phyloP scores from a whole-genome alignment of 2,797 vertebrate species.

The Crypturellus tataupa region DNA sequence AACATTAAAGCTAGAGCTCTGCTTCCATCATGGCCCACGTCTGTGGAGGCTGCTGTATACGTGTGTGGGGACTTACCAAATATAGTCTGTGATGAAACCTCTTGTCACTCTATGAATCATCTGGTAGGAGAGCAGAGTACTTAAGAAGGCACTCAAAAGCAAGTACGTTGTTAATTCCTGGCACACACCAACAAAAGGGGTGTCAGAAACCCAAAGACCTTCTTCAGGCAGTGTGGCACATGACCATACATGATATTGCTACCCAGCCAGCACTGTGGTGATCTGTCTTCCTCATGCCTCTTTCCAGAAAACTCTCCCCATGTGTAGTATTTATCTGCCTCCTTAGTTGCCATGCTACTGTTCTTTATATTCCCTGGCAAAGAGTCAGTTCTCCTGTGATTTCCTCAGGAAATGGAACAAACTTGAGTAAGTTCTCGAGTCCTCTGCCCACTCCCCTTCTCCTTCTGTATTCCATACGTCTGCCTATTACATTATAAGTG shows the following conservation, averaged over 20 bases:
- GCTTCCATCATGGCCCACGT: accelerated
- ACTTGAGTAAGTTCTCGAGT: conserved; percentile 33
- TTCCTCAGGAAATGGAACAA: conserved; percentile 67
- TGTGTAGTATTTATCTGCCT: conserved; percentile 12
- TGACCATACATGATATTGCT: not conserved
- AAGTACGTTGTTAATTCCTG: not conserved
- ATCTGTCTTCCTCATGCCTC: conserved; percentile 18
- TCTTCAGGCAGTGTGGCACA: not conserved
- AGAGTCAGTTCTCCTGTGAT: conserved; percentile 23
- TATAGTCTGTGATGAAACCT: not conserved
- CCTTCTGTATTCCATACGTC: conserved; percentile 23
- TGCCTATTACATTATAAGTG: conserved; percentile 54
- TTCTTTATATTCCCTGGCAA: not conserved
- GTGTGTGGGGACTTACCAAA: not conserved
- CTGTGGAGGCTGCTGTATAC: accelerated
- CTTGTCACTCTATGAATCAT: not conserved
- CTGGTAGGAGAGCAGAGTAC: not conserved
- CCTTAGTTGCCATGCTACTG: conserved; percentile 18
- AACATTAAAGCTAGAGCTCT: not conserved
- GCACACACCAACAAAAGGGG: not conserved
- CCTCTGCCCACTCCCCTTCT: not conserved
- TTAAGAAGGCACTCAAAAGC: not conserved
- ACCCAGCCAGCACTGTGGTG: not conserved
- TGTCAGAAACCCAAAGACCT: conserved; percentile 10
- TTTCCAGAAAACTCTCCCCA: not conserved